phyloP scores from a whole-genome alignment of 1,140 invertebrate genomes.

The Oreohelix idahoensis region DNA sequence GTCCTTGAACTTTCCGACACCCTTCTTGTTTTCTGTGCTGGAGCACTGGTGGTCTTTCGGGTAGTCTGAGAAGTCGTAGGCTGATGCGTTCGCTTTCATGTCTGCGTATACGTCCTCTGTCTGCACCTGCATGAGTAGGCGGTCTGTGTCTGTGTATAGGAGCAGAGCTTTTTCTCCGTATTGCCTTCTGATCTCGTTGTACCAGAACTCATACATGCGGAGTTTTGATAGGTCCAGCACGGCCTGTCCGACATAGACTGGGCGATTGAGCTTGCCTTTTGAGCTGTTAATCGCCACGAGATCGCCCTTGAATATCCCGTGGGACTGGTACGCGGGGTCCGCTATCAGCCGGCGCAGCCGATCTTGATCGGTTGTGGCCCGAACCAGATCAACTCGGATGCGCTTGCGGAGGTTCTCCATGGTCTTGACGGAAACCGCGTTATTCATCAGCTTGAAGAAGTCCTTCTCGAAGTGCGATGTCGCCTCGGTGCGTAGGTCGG shows the following conservation, averaged over 20 bases:
- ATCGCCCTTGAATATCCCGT: constrained; percentile 63
- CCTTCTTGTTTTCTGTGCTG: too few relatives aligned
- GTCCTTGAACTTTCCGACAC: too few relatives aligned
- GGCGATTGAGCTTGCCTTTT: constrained; percentile 53
- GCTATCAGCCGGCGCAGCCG: constrained; percentile 54
- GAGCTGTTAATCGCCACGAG: constrained; percentile 45
- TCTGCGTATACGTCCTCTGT: too few relatives aligned
- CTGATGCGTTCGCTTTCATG: too few relatives aligned
- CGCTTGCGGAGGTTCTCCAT: constrained; percentile 72
- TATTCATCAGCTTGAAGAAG: constrained; percentile 73
- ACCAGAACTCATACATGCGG: constrained; percentile 64
- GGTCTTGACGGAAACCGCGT: constrained; percentile 73
- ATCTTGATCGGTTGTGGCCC: constrained; percentile 30
- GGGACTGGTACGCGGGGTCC: constrained; percentile 63
- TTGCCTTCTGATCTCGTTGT: constrained; percentile 48
- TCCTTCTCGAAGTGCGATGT: constrained; percentile 72
- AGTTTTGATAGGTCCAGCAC: constrained; percentile 57
- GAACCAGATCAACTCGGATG: constrained; percentile 57
- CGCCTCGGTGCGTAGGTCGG: constrained; percentile 44
- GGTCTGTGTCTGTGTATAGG: too few relatives aligned
- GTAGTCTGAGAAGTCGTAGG: too few relatives aligned
- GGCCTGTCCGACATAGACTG: constrained; percentile 54
- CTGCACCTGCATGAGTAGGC: too few relatives aligned
- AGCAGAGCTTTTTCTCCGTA: too few relatives aligned
- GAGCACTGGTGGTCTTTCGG: too few relatives aligned